These are phyloP conservation scores for Diplazon laetatorius DNA, from an alignment of 2,888 invertebrate genomes.

Conservation along the genomic window DNA sequence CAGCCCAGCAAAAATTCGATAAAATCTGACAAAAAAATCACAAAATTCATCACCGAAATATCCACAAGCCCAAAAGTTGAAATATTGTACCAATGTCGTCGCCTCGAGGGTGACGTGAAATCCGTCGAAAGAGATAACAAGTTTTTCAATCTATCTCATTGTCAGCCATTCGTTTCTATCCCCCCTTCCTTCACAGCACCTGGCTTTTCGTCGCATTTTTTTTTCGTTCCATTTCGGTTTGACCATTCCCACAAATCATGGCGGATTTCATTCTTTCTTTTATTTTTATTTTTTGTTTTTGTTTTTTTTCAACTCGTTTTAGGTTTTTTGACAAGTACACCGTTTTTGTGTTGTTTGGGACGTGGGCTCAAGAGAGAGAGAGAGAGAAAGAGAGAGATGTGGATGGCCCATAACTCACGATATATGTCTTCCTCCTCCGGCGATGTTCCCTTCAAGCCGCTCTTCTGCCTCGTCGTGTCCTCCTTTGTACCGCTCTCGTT, in stretches of 20 bases:
- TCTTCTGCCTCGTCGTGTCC: conserved; percentile 74
- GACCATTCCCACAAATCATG: conserved; percentile 15
- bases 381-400: too few relatives aligned
- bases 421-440: conserved; percentile 81
- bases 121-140: background rate
- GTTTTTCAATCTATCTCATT: conserved; percentile 7
- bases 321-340: too few relatives aligned
- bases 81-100: too few relatives aligned
- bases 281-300: conserved; percentile 8
- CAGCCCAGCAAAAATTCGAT: too few relatives aligned
- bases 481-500: conserved; percentile 79
- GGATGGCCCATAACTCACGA: conserved; percentile 74
- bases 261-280: conserved; percentile 10
- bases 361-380: too few relatives aligned
- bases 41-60: too few relatives aligned
- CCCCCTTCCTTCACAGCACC: too few relatives aligned
- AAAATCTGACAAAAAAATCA: too few relatives aligned
- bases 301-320: too few relatives aligned
- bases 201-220: background rate
- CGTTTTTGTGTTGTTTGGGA: too few relatives aligned
- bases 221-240: background rate
- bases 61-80: too few relatives aligned
- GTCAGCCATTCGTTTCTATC: background rate
- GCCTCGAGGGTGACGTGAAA: too few relatives aligned
- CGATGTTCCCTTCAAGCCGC: conserved; percentile 74